Evolutionary conservation across 2,113 vertebrate species (phyloP), one percentile per base, ranked within the genome.

Genomic region (Fulmarus glacialis): DNA sequence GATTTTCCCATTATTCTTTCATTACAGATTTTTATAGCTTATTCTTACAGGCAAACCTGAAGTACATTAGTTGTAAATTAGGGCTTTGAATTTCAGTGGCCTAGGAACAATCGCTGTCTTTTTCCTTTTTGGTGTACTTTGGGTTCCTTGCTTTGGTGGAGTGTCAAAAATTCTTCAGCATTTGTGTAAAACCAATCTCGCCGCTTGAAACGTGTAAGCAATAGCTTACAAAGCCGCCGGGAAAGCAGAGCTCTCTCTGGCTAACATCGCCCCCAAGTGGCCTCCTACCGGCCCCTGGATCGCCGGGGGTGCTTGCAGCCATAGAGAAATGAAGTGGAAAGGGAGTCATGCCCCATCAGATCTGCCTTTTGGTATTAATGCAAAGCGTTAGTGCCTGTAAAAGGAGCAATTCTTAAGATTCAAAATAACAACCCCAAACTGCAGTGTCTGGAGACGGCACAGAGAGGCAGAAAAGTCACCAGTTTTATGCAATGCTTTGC

Each of bases 221-320:
- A 50, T 12, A 30, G 42, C 3, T 10, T 13, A 13, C 42, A 27
- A 56, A 86, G 53, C 15, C 1, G 3, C 63, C 0, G 38, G 43
- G 32, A 60, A 52, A n/a, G 60, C 63, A 32, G 68, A 67, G 48
- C 83, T 87, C 94, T 86, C 60, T 63, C 48, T 80, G 85, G 82
- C n/a, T 40, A 66, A 97, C 89, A 93, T 75, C 90, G 97, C 98
- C 98, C 97, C 92, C 98, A 84, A n/a, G 97, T 77, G 98, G 97
- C 47, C 38, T 34, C 9, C 2, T 23, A 5, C 60, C 21, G 13
- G 50, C 66, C 4, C 3, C 45, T 24, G 71, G 11, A 1, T 36
- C 15, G 1, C 40, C 1, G 4, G 47, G 45, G 12, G 4, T 62
- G 45, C 53, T 45, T 4, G 17, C 27, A 30, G 43, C 30, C 11